Conservation (phyloP, 1,140 invertebrate species). For the Lamellibrachia luymesi region DNA sequence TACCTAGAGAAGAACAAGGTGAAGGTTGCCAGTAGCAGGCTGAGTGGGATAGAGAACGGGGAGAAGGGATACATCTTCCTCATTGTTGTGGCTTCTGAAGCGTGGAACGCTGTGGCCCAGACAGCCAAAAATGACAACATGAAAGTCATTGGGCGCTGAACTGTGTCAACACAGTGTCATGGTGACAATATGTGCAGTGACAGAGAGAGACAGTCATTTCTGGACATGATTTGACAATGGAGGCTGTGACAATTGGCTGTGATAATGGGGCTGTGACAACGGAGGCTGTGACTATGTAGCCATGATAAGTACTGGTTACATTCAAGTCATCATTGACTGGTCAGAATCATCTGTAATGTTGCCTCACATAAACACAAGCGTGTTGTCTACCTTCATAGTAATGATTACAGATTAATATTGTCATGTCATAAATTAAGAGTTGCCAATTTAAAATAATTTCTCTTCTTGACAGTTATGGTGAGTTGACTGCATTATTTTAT, state of each 20-base stretch:
- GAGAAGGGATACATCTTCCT: not conserved
- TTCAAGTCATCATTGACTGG: too few relatives aligned
- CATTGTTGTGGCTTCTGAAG: not conserved
- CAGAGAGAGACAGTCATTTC: not conserved
- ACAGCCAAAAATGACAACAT: not conserved
- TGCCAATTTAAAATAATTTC: too few relatives aligned
- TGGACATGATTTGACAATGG: not conserved
- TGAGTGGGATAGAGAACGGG: not conserved
- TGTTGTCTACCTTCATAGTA: too few relatives aligned
- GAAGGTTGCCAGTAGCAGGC: not conserved
- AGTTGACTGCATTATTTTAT: too few relatives aligned
- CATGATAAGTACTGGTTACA: too few relatives aligned
- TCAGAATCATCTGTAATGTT: too few relatives aligned
- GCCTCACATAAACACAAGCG: too few relatives aligned
- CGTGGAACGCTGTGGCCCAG: not conserved
- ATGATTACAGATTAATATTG: too few relatives aligned
- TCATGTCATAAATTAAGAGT: too few relatives aligned
- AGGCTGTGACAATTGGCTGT: not conserved
- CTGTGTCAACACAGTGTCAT: not conserved
- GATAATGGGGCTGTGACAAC: too few relatives aligned
- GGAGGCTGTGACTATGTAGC: too few relatives aligned
- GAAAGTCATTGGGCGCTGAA: not conserved
- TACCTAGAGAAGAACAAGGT: not conserved
- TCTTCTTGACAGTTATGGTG: too few relatives aligned
- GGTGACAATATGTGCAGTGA: not conserved